Conservation (phyloP, 2,797 vertebrate genomes). For the Anableps anableps region DNA sequence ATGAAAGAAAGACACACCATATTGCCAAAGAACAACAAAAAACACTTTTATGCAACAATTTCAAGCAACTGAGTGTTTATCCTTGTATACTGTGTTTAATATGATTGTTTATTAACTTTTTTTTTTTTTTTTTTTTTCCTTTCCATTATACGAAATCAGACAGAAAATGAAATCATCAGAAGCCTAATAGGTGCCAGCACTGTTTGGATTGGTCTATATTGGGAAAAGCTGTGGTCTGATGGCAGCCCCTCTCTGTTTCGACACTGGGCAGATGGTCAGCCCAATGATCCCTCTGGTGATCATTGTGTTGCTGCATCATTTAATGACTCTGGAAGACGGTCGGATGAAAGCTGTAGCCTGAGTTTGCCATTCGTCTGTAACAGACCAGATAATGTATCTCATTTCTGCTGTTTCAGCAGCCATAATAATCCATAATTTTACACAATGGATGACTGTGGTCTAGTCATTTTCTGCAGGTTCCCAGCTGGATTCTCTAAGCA, state of each 20-base stretch:
- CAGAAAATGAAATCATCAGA: conserved; percentile 1
- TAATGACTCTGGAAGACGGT: not conserved
- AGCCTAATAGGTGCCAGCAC: not conserved
- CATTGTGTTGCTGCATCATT: not conserved
- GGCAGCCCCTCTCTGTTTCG: not conserved
- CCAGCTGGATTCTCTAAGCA: not conserved
- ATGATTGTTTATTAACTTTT: not conserved
- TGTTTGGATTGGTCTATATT: not conserved
- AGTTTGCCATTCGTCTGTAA: not conserved
- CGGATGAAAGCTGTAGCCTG: not conserved
- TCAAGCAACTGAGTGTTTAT: not conserved
- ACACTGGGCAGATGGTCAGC: not conserved
- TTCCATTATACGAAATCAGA: not conserved
- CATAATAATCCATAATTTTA: not conserved
- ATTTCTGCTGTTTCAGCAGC: not conserved
- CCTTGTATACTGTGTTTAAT: not conserved
- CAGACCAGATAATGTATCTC: not conserved
- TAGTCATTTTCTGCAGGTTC: not conserved
- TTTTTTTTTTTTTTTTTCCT: not conserved
- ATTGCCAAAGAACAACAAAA: too few relatives aligned
- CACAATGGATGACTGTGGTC: not conserved
- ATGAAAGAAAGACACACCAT: too few relatives aligned
- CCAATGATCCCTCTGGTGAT: not conserved
- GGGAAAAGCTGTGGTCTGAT: conserved; percentile 7
- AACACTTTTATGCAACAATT: too few relatives aligned